Percentiles rank a stretch among this genome's conserved stretches.
Evolutionary conservation across 1,140 invertebrate genomes (phyloP).

Genomic region (Heliothis subflexa): DNA sequence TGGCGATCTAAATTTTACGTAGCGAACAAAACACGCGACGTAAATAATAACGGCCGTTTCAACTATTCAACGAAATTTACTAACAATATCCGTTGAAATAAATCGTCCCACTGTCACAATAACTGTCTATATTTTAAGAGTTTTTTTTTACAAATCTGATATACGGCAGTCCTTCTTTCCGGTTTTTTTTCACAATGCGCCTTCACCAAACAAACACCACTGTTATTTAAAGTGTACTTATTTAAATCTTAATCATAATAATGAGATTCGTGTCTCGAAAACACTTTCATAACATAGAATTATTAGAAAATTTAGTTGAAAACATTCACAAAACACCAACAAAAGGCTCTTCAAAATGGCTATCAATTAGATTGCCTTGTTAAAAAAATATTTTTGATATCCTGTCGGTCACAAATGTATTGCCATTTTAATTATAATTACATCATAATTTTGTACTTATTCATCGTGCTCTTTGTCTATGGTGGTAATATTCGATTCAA

Average conservation of each 20-base stretch:
- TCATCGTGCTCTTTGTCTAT: constrained; percentile 51
- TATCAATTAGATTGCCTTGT: constrained; percentile 83
- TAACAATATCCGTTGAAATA: constrained; percentile 48
- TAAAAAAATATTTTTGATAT: constrained; percentile 85
- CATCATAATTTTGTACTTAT: constrained; percentile 58
- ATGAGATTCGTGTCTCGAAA: constrained; percentile 59
- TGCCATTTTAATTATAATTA: constrained; percentile 81
- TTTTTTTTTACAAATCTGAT: constrained; percentile 62
- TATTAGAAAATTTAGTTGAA: constrained; percentile 77
- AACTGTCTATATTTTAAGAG: constrained; percentile 53
- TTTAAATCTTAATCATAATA: constrained; percentile 55
- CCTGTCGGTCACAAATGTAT: constrained; percentile 81
- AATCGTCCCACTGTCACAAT: constrained; percentile 56
- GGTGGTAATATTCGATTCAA: constrained; percentile 1
- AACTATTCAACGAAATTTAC: constrained; percentile 52
- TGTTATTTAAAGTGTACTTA: constrained; percentile 55
- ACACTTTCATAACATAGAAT: constrained; percentile 66
- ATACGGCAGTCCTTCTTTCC: constrained; percentile 79
- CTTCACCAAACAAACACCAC: constrained; percentile 79
- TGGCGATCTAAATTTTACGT: constrained; percentile 83
- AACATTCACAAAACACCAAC: constrained; percentile 86
- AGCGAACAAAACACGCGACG: constrained; percentile 80
- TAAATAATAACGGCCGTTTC: constrained; percentile 68
- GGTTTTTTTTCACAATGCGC: constrained; percentile 82
- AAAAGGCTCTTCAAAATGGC: constrained; percentile 86